These are phyloP conservation scores for Electrona antarctica DNA, from an alignment of 2,113 vertebrate species.

Conservation along the genomic window DNA sequence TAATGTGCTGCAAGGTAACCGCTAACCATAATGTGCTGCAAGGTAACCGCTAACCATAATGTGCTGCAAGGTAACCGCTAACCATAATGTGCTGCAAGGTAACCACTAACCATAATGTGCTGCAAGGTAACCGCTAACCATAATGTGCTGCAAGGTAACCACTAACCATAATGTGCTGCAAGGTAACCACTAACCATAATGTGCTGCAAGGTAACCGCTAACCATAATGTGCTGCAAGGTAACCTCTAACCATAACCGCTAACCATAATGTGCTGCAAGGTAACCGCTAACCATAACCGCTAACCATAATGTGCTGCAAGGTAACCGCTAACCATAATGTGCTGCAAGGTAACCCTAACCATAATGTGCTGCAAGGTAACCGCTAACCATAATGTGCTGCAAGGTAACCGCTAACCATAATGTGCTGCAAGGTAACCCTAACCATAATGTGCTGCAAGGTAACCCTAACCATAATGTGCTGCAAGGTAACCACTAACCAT, in stretches of 20 bases:
- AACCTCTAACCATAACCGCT: no score
- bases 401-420: constrained; percentile 87
- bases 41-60: constrained; percentile 84
- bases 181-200: constrained; percentile 84
- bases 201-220: constrained; percentile 88
- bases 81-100: constrained; percentile 84
- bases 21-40: constrained; percentile 77
- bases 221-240: constrained; percentile 84
- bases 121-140: constrained; percentile 87
- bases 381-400: constrained; percentile 73
- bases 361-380: constrained; percentile 84
- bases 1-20: constrained; percentile 85
- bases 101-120: constrained; percentile 73
- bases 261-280: constrained; percentile 82
- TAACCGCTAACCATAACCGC: no score
- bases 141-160: constrained; percentile 85
- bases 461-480: constrained; percentile 74
- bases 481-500: constrained; percentile 88
- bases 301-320: constrained; percentile 81
- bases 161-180: constrained; percentile 77
- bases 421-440: constrained; percentile 86
- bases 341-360: constrained; percentile 87
- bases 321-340: constrained; percentile 80
- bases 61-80: constrained; percentile 88
- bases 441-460: constrained; percentile 84